phyloP scores from a whole-genome alignment of 2,888 invertebrate species.

The Bombyx huttoni region DNA sequence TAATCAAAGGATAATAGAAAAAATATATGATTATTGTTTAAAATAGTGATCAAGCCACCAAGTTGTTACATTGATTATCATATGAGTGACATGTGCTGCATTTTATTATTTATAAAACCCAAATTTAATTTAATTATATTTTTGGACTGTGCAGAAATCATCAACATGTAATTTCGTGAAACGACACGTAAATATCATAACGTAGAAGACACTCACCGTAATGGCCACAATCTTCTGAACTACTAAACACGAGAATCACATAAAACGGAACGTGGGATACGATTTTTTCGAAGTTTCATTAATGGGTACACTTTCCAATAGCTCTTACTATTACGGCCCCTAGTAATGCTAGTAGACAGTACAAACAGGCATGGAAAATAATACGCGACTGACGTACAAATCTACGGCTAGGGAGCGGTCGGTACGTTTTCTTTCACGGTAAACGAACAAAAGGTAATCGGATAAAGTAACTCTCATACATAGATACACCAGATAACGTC shows the following conservation, averaged over 20 bases:
- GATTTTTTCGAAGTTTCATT: conserved; percentile 57
- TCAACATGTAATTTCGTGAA: conserved; percentile 10
- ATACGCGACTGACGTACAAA: conserved; percentile 58
- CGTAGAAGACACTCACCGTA: conserved; percentile 47
- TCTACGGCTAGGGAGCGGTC: conserved; percentile 65
- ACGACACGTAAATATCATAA: conserved; percentile 49
- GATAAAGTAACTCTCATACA: conserved; percentile 33
- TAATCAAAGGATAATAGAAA: too few relatives aligned
- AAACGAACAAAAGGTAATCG: conserved; percentile 23
- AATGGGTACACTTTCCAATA: conserved; percentile 67
- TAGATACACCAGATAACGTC: conserved; percentile 37
- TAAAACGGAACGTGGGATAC: conserved; percentile 56
- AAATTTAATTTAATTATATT: too few relatives aligned
- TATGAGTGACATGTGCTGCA: too few relatives aligned
- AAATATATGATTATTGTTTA: too few relatives aligned
- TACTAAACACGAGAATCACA: conserved; percentile 36
- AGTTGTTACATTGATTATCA: too few relatives aligned
- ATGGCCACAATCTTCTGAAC: conserved; percentile 60
- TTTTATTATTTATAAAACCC: too few relatives aligned
- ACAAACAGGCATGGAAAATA: conserved; percentile 68
- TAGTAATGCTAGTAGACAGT: conserved; percentile 53
- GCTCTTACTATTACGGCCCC: conserved; percentile 65
- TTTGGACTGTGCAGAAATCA: not conserved
- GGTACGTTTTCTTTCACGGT: conserved; percentile 44
- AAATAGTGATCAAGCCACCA: too few relatives aligned